Evolutionary conservation across 2,797 vertebrate species (phyloP).

Genomic region (Cynodonichthys magdalenae): DNA sequence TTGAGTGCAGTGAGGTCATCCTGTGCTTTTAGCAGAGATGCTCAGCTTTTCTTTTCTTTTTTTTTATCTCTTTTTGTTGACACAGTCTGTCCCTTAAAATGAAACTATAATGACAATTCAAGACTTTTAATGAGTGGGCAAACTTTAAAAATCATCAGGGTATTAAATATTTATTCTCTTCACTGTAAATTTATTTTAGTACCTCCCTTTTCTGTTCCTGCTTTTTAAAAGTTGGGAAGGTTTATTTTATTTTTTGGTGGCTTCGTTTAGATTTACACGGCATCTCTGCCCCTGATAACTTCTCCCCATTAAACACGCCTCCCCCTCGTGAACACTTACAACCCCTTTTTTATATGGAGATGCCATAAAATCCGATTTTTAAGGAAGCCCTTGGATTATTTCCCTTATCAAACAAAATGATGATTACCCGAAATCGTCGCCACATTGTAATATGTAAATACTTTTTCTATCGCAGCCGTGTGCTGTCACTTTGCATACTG

Average conservation of each 20-base stretch:
- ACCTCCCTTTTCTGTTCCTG: neutral
- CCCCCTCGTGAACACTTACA: constrained; percentile 26
- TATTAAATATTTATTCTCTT: too few species aligned
- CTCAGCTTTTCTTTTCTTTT: too few species aligned
- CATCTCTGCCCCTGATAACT: constrained; percentile 32
- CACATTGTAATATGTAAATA: constrained; percentile 76
- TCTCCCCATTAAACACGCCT: constrained; percentile 17
- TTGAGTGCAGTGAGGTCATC: too few species aligned
- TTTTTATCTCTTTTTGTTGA: too few species aligned
- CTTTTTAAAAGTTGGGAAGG: neutral
- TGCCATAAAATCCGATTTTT: constrained; percentile 41
- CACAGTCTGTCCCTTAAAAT: too few species aligned
- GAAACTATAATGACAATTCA: too few species aligned
- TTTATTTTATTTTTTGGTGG: neutral
- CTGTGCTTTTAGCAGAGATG: too few species aligned
- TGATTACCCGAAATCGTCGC: constrained; percentile 46
- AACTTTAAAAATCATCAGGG: too few species aligned
- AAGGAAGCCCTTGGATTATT: constrained; percentile 31
- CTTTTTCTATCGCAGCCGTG: constrained; percentile 75
- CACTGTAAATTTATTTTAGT: constrained; percentile 31
- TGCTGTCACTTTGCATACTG: constrained; percentile 78
- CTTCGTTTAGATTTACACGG: constrained; percentile 14
- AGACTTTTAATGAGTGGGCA: too few species aligned
- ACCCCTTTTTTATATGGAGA: constrained; percentile 38
- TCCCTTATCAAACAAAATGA: constrained; percentile 45